Percentiles rank a stretch among this genome's conserved stretches.
Conservation (phyloP, 2,888 invertebrate genomes). For the Furcula furcula region DNA sequence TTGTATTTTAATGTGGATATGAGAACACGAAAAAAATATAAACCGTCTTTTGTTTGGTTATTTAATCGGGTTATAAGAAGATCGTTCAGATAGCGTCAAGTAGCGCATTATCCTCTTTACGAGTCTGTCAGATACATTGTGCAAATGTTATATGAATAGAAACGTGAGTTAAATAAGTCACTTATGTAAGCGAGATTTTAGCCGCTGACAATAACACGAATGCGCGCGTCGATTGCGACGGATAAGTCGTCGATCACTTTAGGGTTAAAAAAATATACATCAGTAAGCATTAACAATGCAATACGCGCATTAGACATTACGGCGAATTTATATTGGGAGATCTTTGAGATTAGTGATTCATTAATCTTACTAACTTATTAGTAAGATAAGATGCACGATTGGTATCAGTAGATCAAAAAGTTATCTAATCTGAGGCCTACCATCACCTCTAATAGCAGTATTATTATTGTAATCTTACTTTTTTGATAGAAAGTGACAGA, state of each 20-base stretch:
- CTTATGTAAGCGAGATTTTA: slow-evolving; percentile 28
- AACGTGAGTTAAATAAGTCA: slow-evolving; percentile 16
- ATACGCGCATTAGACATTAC: too few species aligned
- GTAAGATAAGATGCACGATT: too few species aligned
- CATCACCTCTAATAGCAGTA: too few species aligned
- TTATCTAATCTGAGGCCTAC: too few species aligned
- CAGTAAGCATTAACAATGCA: too few species aligned
- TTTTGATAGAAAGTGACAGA: too few species aligned
- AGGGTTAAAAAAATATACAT: slow-evolving; percentile 16
- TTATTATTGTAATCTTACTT: too few species aligned
- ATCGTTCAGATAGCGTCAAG: slow-evolving; percentile 18
- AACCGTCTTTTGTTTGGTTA: slow-evolving; percentile 13
- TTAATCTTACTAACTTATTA: too few species aligned
- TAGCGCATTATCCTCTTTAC: slow-evolving; percentile 20
- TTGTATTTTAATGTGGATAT: slow-evolving; percentile 36
- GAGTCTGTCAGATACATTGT: slow-evolving; percentile 24
- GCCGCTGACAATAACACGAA: slow-evolving; percentile 23
- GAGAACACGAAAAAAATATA: slow-evolving; percentile 9
- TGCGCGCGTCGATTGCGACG: slow-evolving; percentile 22
- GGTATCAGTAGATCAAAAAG: too few species aligned
- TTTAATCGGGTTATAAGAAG: slow-evolving; percentile 12
- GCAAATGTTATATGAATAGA: slow-evolving; percentile 23
- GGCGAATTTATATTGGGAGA: too few species aligned
- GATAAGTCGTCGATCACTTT: slow-evolving; percentile 24
- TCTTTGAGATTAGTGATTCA: too few species aligned